Evolutionary conservation across 2,888 invertebrate species (phyloP).

Genomic region (Diabrotica balteata): DNA sequence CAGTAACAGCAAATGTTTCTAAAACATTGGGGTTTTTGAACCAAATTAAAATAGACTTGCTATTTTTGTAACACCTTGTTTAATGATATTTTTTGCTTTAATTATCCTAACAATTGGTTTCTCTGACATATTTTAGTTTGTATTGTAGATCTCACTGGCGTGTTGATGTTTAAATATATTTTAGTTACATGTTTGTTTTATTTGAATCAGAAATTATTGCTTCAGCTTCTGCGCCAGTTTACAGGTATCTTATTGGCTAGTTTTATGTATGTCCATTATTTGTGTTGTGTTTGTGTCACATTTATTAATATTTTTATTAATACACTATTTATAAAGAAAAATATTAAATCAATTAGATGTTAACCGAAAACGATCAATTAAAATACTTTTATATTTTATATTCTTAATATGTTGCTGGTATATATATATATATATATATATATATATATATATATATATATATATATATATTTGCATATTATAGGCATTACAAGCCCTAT

Average conservation of each 20-base stretch:
- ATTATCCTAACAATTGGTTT: slow-evolving; percentile 4
- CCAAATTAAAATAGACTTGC: slow-evolving; percentile 25
- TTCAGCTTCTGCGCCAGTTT: background rate
- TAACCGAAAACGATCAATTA: no score
- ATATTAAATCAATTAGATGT: no score
- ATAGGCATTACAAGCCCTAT: no score
- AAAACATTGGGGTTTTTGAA: slow-evolving; percentile 20
- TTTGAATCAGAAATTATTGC: background rate
- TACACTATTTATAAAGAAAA: no score
- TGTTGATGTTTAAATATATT: slow-evolving; percentile 15
- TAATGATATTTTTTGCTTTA: slow-evolving; percentile 18
- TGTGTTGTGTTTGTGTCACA: background rate
- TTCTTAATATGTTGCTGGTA: no score
- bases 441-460: no score
- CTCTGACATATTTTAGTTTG: slow-evolving; percentile 13
- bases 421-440: no score
- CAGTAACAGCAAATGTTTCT: background rate
- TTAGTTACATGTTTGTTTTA: slow-evolving; percentile 9
- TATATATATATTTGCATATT: no score
- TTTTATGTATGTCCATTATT: slow-evolving; percentile 2
- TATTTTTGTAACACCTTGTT: slow-evolving; percentile 19
- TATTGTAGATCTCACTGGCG: background rate
- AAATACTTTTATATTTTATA: no score
- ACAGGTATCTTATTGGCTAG: slow-evolving; percentile 16
- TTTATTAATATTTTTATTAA: background rate